Base-by-base conservation (phyloP, 1,140 invertebrate genomes). In the Kradibia gibbosae region DNA sequence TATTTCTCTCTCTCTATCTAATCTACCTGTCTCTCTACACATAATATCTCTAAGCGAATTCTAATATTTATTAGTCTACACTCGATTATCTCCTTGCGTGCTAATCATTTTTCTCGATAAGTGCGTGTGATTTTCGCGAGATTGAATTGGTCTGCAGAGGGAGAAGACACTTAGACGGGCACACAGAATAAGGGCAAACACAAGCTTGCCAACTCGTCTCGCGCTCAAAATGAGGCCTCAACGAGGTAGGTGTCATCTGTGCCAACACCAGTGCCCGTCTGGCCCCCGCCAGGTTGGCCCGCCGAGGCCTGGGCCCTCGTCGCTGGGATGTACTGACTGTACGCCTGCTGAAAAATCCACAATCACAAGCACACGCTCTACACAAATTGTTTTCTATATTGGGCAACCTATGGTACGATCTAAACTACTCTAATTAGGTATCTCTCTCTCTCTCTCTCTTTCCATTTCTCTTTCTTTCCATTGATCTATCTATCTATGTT, bases 281-380 rank as follows among this genome's bases (percentile, higher is more conserved):
- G 57, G 48, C 70, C 72, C 13, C 81, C 55, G 55, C 93, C 95
- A 90, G 95, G 94, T 85, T 94, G 94, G 83, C 93, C 94, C 88
- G 53, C 36, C 45, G 76, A 73, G 57, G 78, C 78, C 53, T 75
- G 71, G 87, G 89, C 90, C 86, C 90, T 91, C 83, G 95, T 94
- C 80, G 95, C 95, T 85, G 95, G 95, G 93, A 96, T 95, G 92
- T 96, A 96, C 90, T 96, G 95, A 87, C 94, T 95, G 91, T 95
- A 95, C 85, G 95, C 94, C 93, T 95, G 94, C 93, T 95, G 93
- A 91, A 93, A 91, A 90, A 86, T 89, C 87, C 89, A 90, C 89
- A 92, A 92, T 50, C 82, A 79, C 82, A 83, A 83, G 89, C 90
- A 91, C 88, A 91, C 88, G 89, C 90, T 91, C 81, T 82, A 82